Evolutionary conservation across 2,113 vertebrate genomes (phyloP).

Genomic region (Rhinoptilus africanus): DNA sequence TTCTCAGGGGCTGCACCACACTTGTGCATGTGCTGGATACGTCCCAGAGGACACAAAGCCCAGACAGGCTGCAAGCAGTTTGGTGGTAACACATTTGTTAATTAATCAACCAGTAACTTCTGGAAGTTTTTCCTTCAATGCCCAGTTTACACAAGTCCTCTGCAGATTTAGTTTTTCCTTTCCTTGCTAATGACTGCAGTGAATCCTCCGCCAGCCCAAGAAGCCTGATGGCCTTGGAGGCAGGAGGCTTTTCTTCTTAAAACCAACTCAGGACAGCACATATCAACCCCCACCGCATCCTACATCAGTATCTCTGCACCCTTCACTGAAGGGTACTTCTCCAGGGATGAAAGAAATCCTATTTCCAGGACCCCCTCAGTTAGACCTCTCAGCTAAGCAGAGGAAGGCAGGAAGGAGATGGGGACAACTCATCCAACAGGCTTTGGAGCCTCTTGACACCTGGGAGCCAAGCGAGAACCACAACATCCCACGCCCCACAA

Average conservation of each 20-base stretch:
- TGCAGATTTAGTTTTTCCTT: not conserved
- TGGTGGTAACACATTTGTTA: not conserved
- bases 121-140: not conserved
- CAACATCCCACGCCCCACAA: not conserved
- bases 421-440: not conserved
- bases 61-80: not conserved
- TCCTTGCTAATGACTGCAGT: not conserved
- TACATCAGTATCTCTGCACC: not conserved
- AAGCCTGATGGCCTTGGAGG: not conserved
- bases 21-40: not conserved
- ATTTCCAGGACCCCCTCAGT: not conserved
- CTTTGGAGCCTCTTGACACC: not conserved
- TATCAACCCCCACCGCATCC: not conserved
- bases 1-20: not conserved
- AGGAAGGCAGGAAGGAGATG: not conserved
- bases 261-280: not conserved
- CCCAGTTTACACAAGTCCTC: not conserved
- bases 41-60: not conserved
- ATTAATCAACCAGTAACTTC: not conserved
- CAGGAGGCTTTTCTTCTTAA: not conserved
- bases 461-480: not conserved
- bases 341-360: not conserved
- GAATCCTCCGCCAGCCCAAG: not conserved
- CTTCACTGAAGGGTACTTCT: not conserved
- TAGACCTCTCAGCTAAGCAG: not conserved